Conservation (phyloP, 1,140 invertebrate genomes). For the Gryllus bimaculatus region DNA sequence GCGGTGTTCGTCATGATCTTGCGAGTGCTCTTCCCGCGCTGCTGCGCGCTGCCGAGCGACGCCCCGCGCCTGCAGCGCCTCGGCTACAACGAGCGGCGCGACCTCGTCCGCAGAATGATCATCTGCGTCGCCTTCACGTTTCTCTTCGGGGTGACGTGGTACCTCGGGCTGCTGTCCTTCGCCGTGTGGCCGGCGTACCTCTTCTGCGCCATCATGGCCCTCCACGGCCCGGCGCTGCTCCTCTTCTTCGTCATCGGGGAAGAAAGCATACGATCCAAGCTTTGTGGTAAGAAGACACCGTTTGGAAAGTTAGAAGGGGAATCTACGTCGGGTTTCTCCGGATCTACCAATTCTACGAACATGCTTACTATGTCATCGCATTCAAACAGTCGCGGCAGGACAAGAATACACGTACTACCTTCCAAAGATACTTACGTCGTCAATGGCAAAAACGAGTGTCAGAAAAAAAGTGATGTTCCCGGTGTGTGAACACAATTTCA, state of each 20-base stretch:
- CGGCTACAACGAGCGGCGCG: background rate
- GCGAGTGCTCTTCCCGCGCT: conserved; percentile 5
- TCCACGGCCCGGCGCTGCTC: conserved; percentile 21
- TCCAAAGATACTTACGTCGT: too few relatives aligned
- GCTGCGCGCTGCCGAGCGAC: background rate
- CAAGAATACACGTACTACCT: too few relatives aligned
- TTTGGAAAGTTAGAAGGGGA: too few relatives aligned
- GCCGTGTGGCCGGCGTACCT: conserved; percentile 18
- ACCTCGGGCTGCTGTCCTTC: conserved; percentile 18
- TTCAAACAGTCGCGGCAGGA: too few relatives aligned
- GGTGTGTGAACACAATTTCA: too few relatives aligned
- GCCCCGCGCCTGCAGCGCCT: background rate
- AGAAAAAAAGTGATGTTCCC: too few relatives aligned
- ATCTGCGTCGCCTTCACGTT: conserved; percentile 18
- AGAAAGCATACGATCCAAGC: background rate
- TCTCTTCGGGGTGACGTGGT: conserved; percentile 20
- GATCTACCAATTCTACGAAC: too few relatives aligned
- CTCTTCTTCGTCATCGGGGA: conserved; percentile 20
- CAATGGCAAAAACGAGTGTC: too few relatives aligned
- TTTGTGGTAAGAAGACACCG: too few relatives aligned
- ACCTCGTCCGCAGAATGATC: conserved; percentile 10
- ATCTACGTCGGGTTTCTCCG: too few relatives aligned
- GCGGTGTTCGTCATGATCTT: conserved; percentile 12
- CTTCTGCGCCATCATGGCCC: conserved; percentile 19
- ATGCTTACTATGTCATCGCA: too few relatives aligned